Base-by-base conservation (phyloP, 2,888 invertebrate species). In the Onchidella celtica region DNA sequence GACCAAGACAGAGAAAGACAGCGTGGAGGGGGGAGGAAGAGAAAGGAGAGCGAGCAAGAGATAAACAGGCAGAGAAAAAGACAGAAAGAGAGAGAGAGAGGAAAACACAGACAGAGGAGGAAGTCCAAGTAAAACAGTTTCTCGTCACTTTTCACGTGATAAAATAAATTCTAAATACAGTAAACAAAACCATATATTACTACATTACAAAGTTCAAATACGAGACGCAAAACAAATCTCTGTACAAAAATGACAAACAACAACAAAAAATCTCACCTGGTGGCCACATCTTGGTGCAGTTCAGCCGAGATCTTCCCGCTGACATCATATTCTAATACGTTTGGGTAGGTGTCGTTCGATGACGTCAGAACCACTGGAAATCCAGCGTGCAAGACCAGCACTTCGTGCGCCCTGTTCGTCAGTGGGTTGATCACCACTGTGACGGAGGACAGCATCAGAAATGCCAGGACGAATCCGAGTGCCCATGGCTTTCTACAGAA, bases 261-360 rank as follows among this genome's bases (percentile, higher is more conserved):
- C n/a, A 61, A 61, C n/a, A 24, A 21, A n/a, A n/a, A n/a, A 2
- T 32, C 40, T 3, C 72, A 79, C 79, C 79, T 79, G 29, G 63
- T 72, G 24, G 79, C 79, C 40, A 79, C 79, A 63, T 79, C 79
- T 63, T 79, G 70, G 21, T 72, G 79, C 9, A 79, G 70, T 17
- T 79, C 70, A 3, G 70, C n/a, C 0, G 79, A 69, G 2, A 79
- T 70, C 3, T 61, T 61, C 29, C 63, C 79, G 14, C 63, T 79
- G 32, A 79, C 79, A 40, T 79, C 79, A 9, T n/a, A 27, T 24
- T 61, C 79, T 1, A 79, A 36, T 6, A 79, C 63, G n/a, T 59
- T 79, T 17, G 79, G 79, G 24, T 79, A 79, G 0, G 70, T 72
- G 34, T 79, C 79, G 17, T 70, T 61, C n/a, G n/a, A n/a, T 17